A percentile compares a stretch with the other conserved stretches of the same genome.
Evolutionary conservation across 2,888 invertebrate genomes (phyloP).

Genomic region (Tiliacea citrago): DNA sequence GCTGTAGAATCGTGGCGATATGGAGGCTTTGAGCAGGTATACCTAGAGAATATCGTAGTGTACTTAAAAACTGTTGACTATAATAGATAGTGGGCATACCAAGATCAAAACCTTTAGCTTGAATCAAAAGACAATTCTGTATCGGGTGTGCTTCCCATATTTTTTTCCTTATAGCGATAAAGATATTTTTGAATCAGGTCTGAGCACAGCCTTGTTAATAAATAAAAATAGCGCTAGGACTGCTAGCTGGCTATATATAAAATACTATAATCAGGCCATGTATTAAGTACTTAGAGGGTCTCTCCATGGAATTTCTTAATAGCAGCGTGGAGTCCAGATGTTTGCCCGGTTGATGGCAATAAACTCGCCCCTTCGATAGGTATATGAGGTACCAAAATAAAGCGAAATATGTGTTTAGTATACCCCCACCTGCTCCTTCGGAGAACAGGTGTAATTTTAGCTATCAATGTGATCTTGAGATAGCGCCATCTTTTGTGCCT

Average conservation of each 20-base stretch:
- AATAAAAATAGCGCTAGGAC: too few relatives aligned
- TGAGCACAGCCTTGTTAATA: neutral
- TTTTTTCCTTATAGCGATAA: neutral
- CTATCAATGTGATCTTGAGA: neutral
- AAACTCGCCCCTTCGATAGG: neutral
- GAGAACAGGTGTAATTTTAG: neutral
- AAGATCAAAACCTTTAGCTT: neutral
- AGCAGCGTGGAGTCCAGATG: neutral
- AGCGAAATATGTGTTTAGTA: neutral
- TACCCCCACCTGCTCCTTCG: neutral
- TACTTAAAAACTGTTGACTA: too few relatives aligned
- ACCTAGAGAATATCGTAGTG: constrained; percentile 31
- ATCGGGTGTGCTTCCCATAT: neutral
- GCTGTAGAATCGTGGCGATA: constrained; percentile 24
- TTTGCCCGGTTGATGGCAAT: neutral
- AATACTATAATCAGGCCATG: neutral
- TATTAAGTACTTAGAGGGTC: neutral
- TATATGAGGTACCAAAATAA: neutral
- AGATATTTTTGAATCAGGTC: neutral
- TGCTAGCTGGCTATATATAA: neutral
- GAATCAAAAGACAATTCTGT: neutral
- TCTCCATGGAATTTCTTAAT: neutral
- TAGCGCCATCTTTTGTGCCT: constrained; percentile 4
- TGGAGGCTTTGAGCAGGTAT: constrained; percentile 32
- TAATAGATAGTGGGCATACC: neutral